Evolutionary conservation across 2,888 invertebrate species (phyloP), one percentile per base, ranked within the genome.

Genomic region (Morpho helenor): DNA sequence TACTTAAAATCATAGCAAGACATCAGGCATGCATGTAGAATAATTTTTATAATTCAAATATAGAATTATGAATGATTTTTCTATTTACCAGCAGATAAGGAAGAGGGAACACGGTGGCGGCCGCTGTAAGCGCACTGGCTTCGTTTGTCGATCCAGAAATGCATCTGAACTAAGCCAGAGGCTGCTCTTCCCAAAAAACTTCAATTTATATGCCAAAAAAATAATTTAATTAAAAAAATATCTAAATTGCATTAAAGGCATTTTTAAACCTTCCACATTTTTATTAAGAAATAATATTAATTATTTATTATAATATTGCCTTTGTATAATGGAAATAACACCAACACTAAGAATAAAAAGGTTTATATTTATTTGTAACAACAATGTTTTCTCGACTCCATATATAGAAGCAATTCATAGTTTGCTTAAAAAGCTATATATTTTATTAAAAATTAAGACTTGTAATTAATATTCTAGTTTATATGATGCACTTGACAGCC

Each of bases 81-180:
- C 23, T 23, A 23, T 23, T 31, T 71, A 83, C 92, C 92, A 67
- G 93, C 91, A 64, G 93, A 93, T 68, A 94, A 78, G 46, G 94
- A 94, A 58, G 94, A 93, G 65, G 94, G 94, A 66, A 94, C 93
- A 66, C 94, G 92, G 71, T 93, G 93, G 74, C 95, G 92, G 75
- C 95, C 94, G 77, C 91, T 92, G 84, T 94, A 95, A 71, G 94
- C 94, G 88, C 94, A 95, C 91, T 95, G 94, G 81, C 94, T 94
- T 76, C 95, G 94, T 87, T 96, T 96, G 84, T 95, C 95, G 82
- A 96, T 96, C 96, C 96, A 96, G 92, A 96, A 96, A 95, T 96
- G 96, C 96, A 96, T 96, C 77, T 76, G 84, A 71, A 67, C 68
- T 74, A 62, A 63, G 66, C 63, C 52, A 49, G 45, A 52, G 65